Evolutionary conservation across 2,797 vertebrate species (phyloP).

Genomic region (Sarcoramphus papa): DNA sequence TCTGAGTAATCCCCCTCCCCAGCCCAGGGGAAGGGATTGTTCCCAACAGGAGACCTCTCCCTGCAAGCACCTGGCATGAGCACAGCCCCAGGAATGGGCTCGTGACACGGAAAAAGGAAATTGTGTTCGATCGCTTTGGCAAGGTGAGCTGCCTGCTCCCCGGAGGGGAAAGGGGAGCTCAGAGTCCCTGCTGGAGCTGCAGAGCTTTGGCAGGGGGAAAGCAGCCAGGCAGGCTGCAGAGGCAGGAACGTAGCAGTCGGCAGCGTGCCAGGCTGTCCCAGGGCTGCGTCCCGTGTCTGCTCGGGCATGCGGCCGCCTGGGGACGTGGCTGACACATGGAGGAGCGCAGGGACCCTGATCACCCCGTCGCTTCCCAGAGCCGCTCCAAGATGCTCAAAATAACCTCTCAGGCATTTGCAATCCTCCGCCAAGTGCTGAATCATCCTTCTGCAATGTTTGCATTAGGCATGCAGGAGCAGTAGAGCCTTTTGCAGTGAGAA

Average conservation of each 20-base stretch:
- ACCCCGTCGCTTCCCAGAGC: rapidly evolving
- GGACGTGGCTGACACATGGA: rapidly evolving
- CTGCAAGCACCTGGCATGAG: background rate
- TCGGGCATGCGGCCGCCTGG: rapidly evolving
- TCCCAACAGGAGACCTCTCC: background rate
- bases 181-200: background rate
- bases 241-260: rapidly evolving
- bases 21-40: background rate
- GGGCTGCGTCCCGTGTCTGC: rapidly evolving
- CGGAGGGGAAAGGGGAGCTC: too few species aligned
- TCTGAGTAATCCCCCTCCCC: background rate
- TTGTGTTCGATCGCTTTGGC: background rate
- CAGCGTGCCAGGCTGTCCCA: background rate
- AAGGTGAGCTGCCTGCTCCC: background rate
- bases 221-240: background rate
- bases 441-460: background rate
- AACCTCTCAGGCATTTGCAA: background rate
- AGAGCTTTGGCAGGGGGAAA: background rate
- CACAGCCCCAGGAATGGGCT: background rate
- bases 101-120: background rate
- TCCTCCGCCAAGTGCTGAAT: background rate
- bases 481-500: background rate
- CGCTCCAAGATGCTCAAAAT: background rate
- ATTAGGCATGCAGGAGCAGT: background rate
- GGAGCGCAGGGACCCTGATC: background rate